Conservation (phyloP, 2,113 vertebrate species). For the Mohoua ochrocephala region DNA sequence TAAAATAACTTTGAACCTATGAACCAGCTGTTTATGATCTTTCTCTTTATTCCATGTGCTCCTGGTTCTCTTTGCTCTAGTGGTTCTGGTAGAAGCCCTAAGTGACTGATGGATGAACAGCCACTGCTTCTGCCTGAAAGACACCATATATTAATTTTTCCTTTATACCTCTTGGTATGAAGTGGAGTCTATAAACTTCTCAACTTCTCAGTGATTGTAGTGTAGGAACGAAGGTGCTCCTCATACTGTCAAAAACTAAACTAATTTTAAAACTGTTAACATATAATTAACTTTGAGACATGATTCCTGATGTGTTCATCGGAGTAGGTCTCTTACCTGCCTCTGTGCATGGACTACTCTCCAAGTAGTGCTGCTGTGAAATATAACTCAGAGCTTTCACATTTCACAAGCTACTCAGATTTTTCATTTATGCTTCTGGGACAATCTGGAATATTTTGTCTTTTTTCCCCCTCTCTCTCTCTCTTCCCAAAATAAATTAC, state of each 20-base stretch:
- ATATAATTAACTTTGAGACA: not conserved
- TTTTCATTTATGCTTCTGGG: not conserved
- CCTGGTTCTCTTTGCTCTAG: accelerated
- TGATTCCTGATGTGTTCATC: not conserved
- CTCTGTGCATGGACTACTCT: not conserved
- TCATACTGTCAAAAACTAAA: not conserved
- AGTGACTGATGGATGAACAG: not conserved
- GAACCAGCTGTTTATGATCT: not conserved
- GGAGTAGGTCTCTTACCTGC: not conserved
- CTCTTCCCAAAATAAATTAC: not conserved
- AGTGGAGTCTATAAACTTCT: not conserved
- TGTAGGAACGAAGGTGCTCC: not conserved
- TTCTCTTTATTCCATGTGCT: not conserved
- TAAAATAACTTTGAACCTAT: not conserved
- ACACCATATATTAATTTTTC: not conserved
- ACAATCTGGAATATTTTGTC: not conserved
- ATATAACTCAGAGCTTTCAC: not conserved
- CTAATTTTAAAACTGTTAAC: not conserved
- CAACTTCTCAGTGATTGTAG: not conserved
- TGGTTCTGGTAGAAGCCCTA: not conserved
- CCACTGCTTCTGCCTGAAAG: not conserved
- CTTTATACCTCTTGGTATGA: not conserved
- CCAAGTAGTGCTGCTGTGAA: not conserved
- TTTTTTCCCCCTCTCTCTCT: not conserved
- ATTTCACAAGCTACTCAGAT: not conserved